Percentiles rank a stretch among this genome's conserved stretches.
These are phyloP conservation scores for Cyphomyrmex costatus DNA, from an alignment of 1,140 invertebrate species.

Conservation along the genomic window DNA sequence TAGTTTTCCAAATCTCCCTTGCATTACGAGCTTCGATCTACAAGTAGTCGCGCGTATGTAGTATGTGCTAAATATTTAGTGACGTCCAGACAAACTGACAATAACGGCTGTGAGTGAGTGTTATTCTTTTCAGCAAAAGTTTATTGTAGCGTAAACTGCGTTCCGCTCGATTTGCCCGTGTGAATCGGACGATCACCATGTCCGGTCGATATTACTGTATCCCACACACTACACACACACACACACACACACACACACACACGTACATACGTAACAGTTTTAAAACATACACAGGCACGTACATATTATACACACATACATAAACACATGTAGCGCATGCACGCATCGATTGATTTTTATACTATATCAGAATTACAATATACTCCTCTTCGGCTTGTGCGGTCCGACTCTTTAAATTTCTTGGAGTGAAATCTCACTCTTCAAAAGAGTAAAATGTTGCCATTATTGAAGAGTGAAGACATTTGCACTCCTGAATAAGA, in stretches of 20 bases:
- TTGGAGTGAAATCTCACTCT: too few relatives aligned
- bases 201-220: slow-evolving; percentile 14
- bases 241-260: not conserved
- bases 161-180: slow-evolving; percentile 63
- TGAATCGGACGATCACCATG: slow-evolving; percentile 37
- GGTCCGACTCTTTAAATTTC: not conserved
- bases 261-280: too few relatives aligned
- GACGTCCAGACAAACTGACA: slow-evolving; percentile 83
- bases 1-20: slow-evolving; percentile 59
- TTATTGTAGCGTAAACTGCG: slow-evolving; percentile 41
- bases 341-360: slow-evolving; percentile 32
- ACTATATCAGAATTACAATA: not conserved
- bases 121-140: slow-evolving; percentile 65
- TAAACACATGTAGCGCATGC: not conserved
- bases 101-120: slow-evolving; percentile 79
- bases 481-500: too few relatives aligned
- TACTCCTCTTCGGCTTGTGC: not conserved
- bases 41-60: slow-evolving; percentile 59
- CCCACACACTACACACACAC: not conserved
- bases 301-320: not conserved
- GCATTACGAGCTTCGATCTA: slow-evolving; percentile 66
- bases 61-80: slow-evolving; percentile 72
- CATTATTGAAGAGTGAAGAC: too few relatives aligned
- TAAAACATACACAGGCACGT: not conserved
- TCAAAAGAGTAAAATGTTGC: too few relatives aligned